Percentiles rank a stretch among this genome's conserved stretches.
These are phyloP conservation scores for Drosophila prosaltans DNA, from an alignment of 1,140 invertebrate species.

Conservation along the genomic window DNA sequence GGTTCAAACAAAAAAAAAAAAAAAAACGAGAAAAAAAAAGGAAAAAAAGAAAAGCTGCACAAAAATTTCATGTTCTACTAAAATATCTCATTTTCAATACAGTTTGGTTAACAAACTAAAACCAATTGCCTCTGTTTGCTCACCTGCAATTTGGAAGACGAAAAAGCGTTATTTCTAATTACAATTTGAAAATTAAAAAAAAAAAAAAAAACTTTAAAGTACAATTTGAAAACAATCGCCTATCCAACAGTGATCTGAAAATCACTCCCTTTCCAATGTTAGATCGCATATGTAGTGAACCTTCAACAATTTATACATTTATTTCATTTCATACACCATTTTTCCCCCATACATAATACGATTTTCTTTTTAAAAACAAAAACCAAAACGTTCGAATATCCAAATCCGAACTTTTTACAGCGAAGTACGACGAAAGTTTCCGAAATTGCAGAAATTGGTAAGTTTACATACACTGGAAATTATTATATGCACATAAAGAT, in stretches of 20 bases:
- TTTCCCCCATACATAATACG: slow-evolving; percentile 25
- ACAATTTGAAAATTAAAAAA: not conserved
- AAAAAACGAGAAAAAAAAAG: slow-evolving; percentile 15
- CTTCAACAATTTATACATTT: not conserved
- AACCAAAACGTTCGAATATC: slow-evolving; percentile 48
- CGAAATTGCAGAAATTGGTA: slow-evolving; percentile 92
- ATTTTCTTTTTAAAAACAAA: slow-evolving; percentile 32
- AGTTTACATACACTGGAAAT: slow-evolving; percentile 81
- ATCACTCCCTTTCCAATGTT: not conserved
- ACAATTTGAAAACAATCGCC: not conserved
- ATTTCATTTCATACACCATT: not conserved
- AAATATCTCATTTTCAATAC: not conserved
- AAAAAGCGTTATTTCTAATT: not conserved
- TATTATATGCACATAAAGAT: too few relatives aligned
- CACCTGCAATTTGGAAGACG: slow-evolving; percentile 13
- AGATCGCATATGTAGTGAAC: too few relatives aligned
- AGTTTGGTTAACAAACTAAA: slow-evolving; percentile 12
- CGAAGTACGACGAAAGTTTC: slow-evolving; percentile 92
- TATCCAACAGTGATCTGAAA: not conserved
- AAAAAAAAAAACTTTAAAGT: not conserved
- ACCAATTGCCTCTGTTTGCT: slow-evolving; percentile 53
- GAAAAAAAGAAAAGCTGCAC: slow-evolving; percentile 5
- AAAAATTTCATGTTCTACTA: not conserved
- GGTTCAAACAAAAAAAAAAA: not conserved
- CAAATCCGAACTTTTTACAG: slow-evolving; percentile 85